phyloP scores from a whole-genome alignment of 2,888 invertebrate species.

The Pogonocherus hispidulus region DNA sequence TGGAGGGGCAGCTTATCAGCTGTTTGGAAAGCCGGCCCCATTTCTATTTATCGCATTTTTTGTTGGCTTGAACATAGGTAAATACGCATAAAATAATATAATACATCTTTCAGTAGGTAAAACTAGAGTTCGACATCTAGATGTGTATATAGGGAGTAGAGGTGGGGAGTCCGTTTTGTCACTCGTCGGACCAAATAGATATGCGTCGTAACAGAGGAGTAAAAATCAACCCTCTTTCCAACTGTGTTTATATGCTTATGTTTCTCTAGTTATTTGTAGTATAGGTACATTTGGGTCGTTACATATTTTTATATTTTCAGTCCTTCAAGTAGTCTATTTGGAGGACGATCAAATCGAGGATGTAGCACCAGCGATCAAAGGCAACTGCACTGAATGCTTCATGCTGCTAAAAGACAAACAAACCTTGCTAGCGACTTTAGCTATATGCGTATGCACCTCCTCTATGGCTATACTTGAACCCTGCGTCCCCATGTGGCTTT shows the following conservation, averaged over 20 bases:
- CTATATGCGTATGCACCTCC: constrained; percentile 84
- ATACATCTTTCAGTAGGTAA: no score
- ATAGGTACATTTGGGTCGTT: no score
- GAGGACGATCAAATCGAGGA: constrained; percentile 43
- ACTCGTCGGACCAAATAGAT: no score
- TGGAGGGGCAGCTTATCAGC: constrained; percentile 83
- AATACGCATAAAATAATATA: constrained; percentile 33
- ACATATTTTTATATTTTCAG: constrained; percentile 49
- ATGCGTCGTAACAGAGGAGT: no score
- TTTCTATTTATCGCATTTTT: constrained; percentile 79
- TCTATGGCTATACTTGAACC: constrained; percentile 88
- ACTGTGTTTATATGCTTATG: no score
- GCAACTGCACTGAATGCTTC: constrained; percentile 68
- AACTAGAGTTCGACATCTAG: no score
- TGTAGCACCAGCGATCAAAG: constrained; percentile 40
- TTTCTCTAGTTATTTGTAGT: no score
- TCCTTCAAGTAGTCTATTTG: constrained; percentile 56
- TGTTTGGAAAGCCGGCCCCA: constrained; percentile 81
- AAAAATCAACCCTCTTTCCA: no score
- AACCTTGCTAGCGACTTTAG: constrained; percentile 75
- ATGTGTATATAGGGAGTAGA: no score
- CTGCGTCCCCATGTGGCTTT: constrained; percentile 86
- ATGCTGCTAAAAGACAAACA: constrained; percentile 75
- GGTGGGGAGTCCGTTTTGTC: no score
- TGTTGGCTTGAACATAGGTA: constrained; percentile 71